Percentiles rank a stretch among this genome's conserved stretches.
phyloP scores from a whole-genome alignment of 2,797 vertebrate species.

The Scolopax rusticola region DNA sequence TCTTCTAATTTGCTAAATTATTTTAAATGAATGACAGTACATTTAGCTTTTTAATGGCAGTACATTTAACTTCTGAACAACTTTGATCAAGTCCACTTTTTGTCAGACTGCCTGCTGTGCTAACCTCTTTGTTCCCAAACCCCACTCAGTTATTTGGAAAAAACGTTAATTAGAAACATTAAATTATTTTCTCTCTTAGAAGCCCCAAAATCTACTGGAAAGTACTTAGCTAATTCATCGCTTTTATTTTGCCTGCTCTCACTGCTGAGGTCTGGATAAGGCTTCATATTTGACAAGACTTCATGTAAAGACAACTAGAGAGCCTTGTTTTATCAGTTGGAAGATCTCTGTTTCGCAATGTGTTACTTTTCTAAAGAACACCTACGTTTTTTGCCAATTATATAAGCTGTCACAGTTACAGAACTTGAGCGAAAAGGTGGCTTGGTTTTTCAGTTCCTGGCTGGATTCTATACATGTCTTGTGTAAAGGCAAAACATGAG shows the following conservation, averaged over 20 bases:
- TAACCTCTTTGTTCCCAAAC: slow-evolving; percentile 49
- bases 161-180: slow-evolving; percentile 30
- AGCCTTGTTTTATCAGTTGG: slow-evolving; percentile 15
- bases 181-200: slow-evolving; percentile 31
- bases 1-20: slow-evolving; percentile 69
- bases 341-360: background rate
- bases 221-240: background rate
- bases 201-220: background rate
- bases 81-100: slow-evolving; percentile 64
- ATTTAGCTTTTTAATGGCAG: slow-evolving; percentile 57
- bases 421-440: slow-evolving; percentile 3
- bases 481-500: slow-evolving; percentile 49
- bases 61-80: slow-evolving; percentile 66
- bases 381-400: background rate
- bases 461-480: background rate
- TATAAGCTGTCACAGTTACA: background rate
- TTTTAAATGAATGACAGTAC: slow-evolving; percentile 63
- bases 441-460: slow-evolving; percentile 2
- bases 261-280: background rate
- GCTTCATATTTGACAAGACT: background rate
- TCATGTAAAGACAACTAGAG: background rate
- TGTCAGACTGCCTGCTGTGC: slow-evolving; percentile 36
- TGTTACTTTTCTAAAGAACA: slow-evolving; percentile 18
- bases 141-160: slow-evolving; percentile 16
- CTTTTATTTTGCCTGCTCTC: background rate